Evolutionary conservation across 2,888 invertebrate species (phyloP).

Genomic region (Diaperis boleti): DNA sequence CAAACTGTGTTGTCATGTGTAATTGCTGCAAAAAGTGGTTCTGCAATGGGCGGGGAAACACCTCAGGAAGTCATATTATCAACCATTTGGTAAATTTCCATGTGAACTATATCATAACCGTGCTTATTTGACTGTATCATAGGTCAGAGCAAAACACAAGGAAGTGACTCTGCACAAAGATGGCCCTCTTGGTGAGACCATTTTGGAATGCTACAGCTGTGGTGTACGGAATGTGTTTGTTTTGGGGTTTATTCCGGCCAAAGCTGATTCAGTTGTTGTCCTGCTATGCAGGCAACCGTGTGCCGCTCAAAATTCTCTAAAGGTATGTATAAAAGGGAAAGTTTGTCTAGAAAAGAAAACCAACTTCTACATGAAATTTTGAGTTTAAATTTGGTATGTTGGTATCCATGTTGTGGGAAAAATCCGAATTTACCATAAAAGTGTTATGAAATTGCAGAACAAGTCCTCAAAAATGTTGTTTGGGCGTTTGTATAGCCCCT

Average conservation of each 20-base stretch:
- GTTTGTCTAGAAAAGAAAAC: too few relatives aligned
- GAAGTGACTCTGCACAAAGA: slow-evolving; percentile 98
- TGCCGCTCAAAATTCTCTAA: slow-evolving; percentile 95
- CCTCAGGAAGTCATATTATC: slow-evolving; percentile 98
- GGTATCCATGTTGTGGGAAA: too few relatives aligned
- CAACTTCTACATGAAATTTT: too few relatives aligned
- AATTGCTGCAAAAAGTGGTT: slow-evolving; percentile 99
- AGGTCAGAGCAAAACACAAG: slow-evolving; percentile 94
- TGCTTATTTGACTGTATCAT: slow-evolving; percentile 23
- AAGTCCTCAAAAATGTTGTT: too few relatives aligned
- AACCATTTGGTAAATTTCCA: slow-evolving; percentile 88
- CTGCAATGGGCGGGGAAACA: slow-evolving; percentile 98
- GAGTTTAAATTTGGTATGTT: not conserved
- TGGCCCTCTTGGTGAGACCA: slow-evolving; percentile 97
- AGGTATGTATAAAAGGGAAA: slow-evolving; percentile 67
- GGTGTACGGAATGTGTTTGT: slow-evolving; percentile 98
- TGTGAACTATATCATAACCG: not conserved
- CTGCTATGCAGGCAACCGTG: slow-evolving; percentile 98
- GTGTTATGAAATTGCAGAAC: too few relatives aligned
- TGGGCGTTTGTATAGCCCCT: too few relatives aligned
- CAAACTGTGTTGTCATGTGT: slow-evolving; percentile 97
- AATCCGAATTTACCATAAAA: too few relatives aligned
- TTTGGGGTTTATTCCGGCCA: slow-evolving; percentile 98
- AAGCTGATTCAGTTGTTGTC: slow-evolving; percentile 98
- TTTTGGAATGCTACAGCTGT: slow-evolving; percentile 98